Conservation (phyloP, 2,888 invertebrate species). For the Leptinotarsa peninsularis region DNA sequence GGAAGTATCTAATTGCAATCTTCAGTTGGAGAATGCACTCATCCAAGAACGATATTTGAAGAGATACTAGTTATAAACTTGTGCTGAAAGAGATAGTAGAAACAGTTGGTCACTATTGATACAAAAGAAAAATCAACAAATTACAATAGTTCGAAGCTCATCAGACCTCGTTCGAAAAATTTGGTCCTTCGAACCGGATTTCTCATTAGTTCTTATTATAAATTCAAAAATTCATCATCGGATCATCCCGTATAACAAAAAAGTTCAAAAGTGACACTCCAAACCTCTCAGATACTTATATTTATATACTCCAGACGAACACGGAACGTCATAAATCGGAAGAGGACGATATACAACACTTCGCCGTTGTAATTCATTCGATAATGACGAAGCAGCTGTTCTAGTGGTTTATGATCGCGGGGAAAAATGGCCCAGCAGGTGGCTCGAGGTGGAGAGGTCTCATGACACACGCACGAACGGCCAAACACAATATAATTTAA, state of each 20-base stretch:
- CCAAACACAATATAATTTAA: slow-evolving; percentile 9
- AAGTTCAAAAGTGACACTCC: not conserved
- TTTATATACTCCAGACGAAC: slow-evolving; percentile 9
- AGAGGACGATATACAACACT: slow-evolving; percentile 23
- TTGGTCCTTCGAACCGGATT: too few relatives aligned
- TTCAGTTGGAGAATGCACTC: too few relatives aligned
- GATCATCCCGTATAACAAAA: not conserved
- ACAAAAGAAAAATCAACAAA: too few relatives aligned
- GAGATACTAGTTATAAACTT: too few relatives aligned
- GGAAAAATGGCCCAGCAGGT: slow-evolving; percentile 32
- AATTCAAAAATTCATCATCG: not conserved
- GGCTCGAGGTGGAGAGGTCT: slow-evolving; percentile 1
- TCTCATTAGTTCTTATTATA: not conserved
- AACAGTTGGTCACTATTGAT: too few relatives aligned
- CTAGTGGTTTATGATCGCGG: slow-evolving; percentile 38
- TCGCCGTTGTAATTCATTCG: slow-evolving; percentile 30
- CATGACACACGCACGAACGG: slow-evolving; percentile 17
- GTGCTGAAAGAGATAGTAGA: too few relatives aligned
- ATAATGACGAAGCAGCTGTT: slow-evolving; percentile 39
- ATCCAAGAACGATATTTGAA: too few relatives aligned
- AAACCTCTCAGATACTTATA: not conserved
- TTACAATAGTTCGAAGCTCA: too few relatives aligned
- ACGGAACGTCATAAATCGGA: slow-evolving; percentile 23
- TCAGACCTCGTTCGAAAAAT: too few relatives aligned
- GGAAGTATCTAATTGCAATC: too few relatives aligned